Evolutionary conservation across 2,797 vertebrate genomes (phyloP), one percentile per base, ranked within the genome.

Genomic region (Adrianichthys oophorus): DNA sequence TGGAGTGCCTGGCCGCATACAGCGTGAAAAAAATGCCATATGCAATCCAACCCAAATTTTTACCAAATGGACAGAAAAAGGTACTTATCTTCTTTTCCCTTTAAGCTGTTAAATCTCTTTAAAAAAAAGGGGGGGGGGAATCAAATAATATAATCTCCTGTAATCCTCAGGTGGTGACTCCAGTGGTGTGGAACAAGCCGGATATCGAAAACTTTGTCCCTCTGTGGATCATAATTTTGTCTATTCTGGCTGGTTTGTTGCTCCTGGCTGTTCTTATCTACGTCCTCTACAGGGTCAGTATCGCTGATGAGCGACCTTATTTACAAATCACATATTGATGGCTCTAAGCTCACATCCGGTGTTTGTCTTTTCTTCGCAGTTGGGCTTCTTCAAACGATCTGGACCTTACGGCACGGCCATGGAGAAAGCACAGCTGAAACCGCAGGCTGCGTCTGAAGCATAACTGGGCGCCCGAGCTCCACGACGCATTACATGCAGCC

Each of bases 341-440:
- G 0, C 2, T 37, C 3, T 29, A 15, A 18, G 8, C 23, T 64
- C 8, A 17, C 26, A 37, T 60, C 32, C 56, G 5, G 59, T 62
- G 4, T 41, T 15, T 5, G 19, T 15, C 4, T 23, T 15, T 15
- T 15, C 26, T 18, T 61, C 40, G 41, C 65, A 98, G 96, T 89
- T 96, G 1, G 95, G 95, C 72, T 98, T 98, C 90, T 98, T 98
- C 82, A 97, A 98, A 81, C 91, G 95, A 67, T 92, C 96, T 6
- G 83, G 94, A 65, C 94, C 94, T 0, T 95, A 96, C 0, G 95
- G 95, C 86, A 95, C 95, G 0, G 94, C 96, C 66, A 97, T 96
- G 96, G 95, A 98, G 85, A 98, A 96, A 85, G 96, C 96, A 17
- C 92, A 97, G 55, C 94, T 98, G 63, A 98, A 98, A 86, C 96